Conservation (phyloP, 2,113 vertebrate species). For the Amia ocellicauda region DNA sequence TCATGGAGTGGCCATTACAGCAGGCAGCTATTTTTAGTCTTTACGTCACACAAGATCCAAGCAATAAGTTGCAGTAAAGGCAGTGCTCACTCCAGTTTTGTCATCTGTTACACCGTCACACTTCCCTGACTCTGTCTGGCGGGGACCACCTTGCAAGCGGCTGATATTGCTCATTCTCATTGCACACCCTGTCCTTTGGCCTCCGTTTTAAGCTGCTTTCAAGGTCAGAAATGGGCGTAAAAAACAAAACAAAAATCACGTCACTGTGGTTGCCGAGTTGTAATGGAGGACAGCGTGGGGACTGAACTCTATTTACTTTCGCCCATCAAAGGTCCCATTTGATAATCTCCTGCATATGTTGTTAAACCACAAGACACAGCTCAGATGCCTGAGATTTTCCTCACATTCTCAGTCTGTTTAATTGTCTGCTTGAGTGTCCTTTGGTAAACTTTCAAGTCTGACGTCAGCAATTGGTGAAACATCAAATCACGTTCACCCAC, state of each 20-base stretch:
- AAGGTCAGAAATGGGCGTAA: conserved; percentile 23
- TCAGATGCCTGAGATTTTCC: no score
- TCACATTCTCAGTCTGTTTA: no score
- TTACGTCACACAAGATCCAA: conserved; percentile 3
- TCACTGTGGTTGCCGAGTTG: conserved; percentile 15
- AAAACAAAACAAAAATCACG: conserved; percentile 18
- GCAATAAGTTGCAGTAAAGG: conserved; percentile 15
- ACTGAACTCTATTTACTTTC: no score
- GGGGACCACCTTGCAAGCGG: conserved; percentile 32
- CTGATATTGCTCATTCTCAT: not conserved
- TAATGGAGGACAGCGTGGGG: not conserved
- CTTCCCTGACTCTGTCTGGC: conserved; percentile 1
- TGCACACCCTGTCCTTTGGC: not conserved
- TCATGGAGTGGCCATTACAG: not conserved
- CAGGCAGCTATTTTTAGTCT: not conserved
- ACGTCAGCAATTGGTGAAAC: no score
- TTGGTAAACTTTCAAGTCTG: no score
- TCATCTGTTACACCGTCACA: conserved; percentile 22
- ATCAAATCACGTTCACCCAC: no score
- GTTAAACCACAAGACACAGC: no score
- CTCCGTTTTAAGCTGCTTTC: conserved; percentile 14
- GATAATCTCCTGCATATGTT: no score
- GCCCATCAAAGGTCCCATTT: no score
- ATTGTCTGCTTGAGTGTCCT: no score
- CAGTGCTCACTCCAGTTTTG: conserved; percentile 18